A percentile compares a stretch with the other conserved stretches of the same genome.
Evolutionary conservation across 2,888 invertebrate species (phyloP).

Genomic region (Stomorhina lunata): DNA sequence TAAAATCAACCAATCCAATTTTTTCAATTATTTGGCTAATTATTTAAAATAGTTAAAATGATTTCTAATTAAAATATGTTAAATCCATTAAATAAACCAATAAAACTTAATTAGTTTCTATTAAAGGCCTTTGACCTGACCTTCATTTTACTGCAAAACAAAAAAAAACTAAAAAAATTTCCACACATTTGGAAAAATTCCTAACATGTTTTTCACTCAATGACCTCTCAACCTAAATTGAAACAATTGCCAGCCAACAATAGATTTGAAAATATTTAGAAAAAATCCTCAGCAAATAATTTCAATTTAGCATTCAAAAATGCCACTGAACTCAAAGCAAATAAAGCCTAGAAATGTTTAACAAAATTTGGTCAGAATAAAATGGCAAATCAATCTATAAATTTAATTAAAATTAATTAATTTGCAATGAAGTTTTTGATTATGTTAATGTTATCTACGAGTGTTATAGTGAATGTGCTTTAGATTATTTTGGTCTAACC

Average conservation of each 20-base stretch:
- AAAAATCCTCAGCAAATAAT: not conserved
- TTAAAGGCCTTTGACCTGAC: constrained; percentile 26
- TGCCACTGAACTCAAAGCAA: constrained; percentile 31
- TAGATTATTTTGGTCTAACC: no score
- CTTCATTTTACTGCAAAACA: not conserved
- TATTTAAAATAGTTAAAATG: no score
- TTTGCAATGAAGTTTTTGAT: no score
- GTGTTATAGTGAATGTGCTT: no score
- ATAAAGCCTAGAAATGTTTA: not conserved
- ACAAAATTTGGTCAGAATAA: not conserved
- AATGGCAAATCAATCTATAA: not conserved
- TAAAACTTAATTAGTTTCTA: not conserved
- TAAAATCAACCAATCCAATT: no score
- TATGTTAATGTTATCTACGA: no score
- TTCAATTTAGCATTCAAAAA: not conserved
- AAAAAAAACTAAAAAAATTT: not conserved
- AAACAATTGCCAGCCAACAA: constrained; percentile 10
- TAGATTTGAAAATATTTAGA: constrained; percentile 17
- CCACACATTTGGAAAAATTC: not conserved
- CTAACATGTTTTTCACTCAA: not conserved
- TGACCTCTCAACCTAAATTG: constrained; percentile 20
- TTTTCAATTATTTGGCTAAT: no score
- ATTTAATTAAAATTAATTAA: no score
- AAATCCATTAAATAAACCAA: no score
- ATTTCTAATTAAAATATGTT: no score